Evolutionary conservation across 2,888 invertebrate genomes (phyloP).

Genomic region (Anthrax anthrax): DNA sequence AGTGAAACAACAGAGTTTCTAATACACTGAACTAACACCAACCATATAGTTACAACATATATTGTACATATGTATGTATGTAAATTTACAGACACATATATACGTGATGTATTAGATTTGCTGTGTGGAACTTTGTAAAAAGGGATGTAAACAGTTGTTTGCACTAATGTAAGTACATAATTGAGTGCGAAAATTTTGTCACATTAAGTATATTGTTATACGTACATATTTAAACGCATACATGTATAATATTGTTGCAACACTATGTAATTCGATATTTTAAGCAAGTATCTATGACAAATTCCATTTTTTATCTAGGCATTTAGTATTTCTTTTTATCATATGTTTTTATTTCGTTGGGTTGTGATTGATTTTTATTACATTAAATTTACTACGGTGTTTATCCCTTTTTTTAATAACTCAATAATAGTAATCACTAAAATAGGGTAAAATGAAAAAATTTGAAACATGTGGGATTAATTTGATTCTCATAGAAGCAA

Average conservation of each 20-base stretch:
- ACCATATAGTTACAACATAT: no score
- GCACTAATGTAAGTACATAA: conserved; percentile 31
- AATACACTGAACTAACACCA: no score
- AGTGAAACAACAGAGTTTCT: no score
- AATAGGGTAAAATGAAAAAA: neutral
- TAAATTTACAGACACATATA: no score
- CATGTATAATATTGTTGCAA: no score
- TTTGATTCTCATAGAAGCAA: neutral
- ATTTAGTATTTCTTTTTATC: neutral
- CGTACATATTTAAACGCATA: neutral
- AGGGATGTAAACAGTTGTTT: conserved; percentile 22
- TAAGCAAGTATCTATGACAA: neutral
- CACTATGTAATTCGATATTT: neutral
- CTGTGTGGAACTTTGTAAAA: no score
- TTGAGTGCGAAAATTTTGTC: conserved; percentile 34
- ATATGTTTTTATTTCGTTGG: neutral
- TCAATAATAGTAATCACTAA: neutral
- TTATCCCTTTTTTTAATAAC: neutral
- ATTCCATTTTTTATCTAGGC: neutral
- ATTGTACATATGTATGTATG: no score
- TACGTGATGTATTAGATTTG: no score
- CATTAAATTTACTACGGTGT: neutral
- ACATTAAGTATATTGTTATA: neutral
- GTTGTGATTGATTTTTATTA: neutral
- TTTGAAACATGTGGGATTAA: neutral